A percentile compares a stretch with the other conserved stretches of the same genome.
Conservation (phyloP, 2,113 vertebrate genomes). For the Benitochromis conjunctus region DNA sequence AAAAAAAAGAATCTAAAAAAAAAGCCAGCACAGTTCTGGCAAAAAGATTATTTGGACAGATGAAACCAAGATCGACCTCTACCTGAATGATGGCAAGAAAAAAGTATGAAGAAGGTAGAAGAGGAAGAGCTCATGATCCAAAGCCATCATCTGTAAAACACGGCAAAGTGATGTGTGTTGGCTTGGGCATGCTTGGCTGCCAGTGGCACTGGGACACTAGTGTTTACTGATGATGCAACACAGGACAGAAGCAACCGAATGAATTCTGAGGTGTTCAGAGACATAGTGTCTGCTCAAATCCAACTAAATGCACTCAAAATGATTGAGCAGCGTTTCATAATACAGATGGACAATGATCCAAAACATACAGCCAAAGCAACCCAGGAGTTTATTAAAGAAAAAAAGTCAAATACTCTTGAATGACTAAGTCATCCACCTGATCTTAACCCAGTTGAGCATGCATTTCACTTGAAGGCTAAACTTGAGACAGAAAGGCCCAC, state of each 20-base stretch:
- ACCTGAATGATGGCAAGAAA: neutral
- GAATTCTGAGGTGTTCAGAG: neutral
- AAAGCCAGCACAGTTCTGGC: no score
- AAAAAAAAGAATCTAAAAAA: no score
- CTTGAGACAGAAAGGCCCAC: neutral
- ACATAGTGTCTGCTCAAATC: neutral
- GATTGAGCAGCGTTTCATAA: neutral
- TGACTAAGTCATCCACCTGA: neutral
- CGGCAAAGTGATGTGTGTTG: neutral
- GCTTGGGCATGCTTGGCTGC: neutral
- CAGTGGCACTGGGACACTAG: neutral
- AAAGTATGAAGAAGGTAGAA: neutral
- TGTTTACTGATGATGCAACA: neutral
- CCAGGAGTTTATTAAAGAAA: neutral
- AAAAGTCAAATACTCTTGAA: neutral
- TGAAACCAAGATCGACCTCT: neutral
- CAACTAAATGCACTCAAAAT: neutral
- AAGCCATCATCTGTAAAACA: neutral
- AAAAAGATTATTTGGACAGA: no score
- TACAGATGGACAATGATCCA: neutral
- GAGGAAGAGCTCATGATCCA: neutral
- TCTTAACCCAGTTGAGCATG: neutral
- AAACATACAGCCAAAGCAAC: neutral
- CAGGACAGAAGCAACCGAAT: neutral
- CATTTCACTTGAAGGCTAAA: neutral